Percentiles rank a stretch among this genome's conserved stretches.
phyloP scores from a whole-genome alignment of 2,113 vertebrate genomes.

The Xenopus laevis region DNA sequence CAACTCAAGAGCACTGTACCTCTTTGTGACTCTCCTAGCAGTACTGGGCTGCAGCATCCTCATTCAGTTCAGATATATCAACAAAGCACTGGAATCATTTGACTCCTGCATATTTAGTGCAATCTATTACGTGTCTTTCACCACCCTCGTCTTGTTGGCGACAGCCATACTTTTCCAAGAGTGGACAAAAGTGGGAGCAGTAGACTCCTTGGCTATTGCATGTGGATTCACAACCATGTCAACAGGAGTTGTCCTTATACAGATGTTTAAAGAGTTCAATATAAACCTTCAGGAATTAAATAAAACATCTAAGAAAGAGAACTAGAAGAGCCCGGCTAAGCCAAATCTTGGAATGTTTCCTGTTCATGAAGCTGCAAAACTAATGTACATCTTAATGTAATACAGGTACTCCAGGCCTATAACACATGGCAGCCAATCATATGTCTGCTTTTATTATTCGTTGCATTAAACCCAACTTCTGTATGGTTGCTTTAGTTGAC shows the following conservation, averaged over 20 bases:
- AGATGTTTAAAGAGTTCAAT: constrained; percentile 83
- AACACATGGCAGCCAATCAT: too few relatives aligned
- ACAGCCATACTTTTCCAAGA: constrained; percentile 91
- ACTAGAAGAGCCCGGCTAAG: too few relatives aligned
- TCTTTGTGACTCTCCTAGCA: constrained; percentile 79
- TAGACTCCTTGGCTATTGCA: constrained; percentile 83
- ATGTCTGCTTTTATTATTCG: too few relatives aligned
- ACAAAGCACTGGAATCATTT: constrained; percentile 86
- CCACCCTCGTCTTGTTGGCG: constrained; percentile 79
- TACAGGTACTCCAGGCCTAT: too few relatives aligned
- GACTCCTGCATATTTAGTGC: constrained; percentile 88
- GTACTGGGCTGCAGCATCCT: constrained; percentile 84
- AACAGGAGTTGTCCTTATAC: constrained; percentile 84
- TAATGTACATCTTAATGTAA: too few relatives aligned
- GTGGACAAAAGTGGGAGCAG: constrained; percentile 74
- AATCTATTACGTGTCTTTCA: constrained; percentile 93
- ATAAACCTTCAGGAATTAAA: constrained; percentile 75
- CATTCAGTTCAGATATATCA: constrained; percentile 92
- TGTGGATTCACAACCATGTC: constrained; percentile 84
- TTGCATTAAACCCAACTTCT: too few relatives aligned
- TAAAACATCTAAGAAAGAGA: constrained; percentile 57
- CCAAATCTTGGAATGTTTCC: too few relatives aligned
- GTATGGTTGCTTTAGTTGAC: too few relatives aligned
- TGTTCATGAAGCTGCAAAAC: too few relatives aligned
- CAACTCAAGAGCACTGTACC: constrained; percentile 68